These are phyloP conservation scores for Hydrotaea cyrtoneurina DNA, from an alignment of 2,888 invertebrate species.

Conservation along the genomic window DNA sequence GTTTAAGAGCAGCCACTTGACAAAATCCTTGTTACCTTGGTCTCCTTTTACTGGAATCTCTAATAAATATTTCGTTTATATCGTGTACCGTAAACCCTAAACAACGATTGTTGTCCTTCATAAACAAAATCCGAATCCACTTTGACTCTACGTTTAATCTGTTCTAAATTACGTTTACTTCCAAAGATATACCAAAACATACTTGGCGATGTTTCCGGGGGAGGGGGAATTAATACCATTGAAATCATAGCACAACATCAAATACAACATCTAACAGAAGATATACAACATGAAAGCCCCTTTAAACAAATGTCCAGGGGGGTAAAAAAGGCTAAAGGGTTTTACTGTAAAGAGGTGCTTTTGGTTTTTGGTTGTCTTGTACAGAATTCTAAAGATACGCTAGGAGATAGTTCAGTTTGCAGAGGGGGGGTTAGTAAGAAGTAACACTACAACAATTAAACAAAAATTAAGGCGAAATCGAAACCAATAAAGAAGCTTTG, in stretches of 20 bases:
- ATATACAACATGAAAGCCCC: constrained; percentile 10
- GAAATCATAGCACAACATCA: constrained; percentile 26
- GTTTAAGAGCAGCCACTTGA: no score
- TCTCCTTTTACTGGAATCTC: no score
- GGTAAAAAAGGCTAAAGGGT: neutral
- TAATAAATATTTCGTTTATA: no score
- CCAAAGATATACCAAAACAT: neutral
- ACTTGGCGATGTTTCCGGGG: neutral
- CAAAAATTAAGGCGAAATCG: neutral
- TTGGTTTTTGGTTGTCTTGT: neutral
- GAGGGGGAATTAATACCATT: neutral
- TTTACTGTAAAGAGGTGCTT: neutral
- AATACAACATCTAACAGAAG: constrained; percentile 42
- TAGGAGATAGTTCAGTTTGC: neutral
- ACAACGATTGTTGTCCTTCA: no score
- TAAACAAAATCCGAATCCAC: neutral
- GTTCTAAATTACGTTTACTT: no score
- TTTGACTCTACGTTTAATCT: no score
- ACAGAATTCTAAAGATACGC: neutral
- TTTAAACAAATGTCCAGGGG: no score
- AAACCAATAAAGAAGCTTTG: neutral
- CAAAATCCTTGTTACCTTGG: no score
- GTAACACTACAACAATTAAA: neutral
- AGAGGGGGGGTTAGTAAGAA: neutral
- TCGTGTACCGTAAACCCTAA: no score